Evolutionary conservation across 2,113 vertebrate species (phyloP).

Genomic region (Amazona guildingii): DNA sequence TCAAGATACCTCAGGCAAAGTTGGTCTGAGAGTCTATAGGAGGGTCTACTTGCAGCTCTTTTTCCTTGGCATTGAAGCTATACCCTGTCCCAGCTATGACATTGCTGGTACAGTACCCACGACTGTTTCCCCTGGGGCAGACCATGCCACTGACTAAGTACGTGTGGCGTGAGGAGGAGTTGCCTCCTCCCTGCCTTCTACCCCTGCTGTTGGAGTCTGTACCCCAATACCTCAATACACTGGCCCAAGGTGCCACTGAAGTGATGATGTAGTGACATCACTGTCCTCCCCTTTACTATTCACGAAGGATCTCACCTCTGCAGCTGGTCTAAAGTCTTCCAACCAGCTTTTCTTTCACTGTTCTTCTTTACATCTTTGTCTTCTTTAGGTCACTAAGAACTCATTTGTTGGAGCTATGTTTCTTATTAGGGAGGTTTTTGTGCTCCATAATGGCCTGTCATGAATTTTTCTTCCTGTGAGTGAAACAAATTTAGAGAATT

Average conservation of each 20-base stretch:
- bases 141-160: background rate
- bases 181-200: background rate
- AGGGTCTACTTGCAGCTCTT: background rate
- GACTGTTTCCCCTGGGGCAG: background rate
- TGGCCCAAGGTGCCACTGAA: background rate
- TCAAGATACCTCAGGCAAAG: background rate
- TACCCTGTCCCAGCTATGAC: background rate
- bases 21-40: background rate
- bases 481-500: background rate
- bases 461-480: background rate
- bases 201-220: background rate
- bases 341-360: background rate
- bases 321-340: background rate
- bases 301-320: background rate
- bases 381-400: background rate
- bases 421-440: background rate
- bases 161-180: fast-evolving
- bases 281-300: background rate
- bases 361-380: background rate
- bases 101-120: background rate
- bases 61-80: background rate
- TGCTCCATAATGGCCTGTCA: background rate
- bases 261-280: background rate
- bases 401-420: background rate
- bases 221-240: background rate